These are phyloP conservation scores for Stenichneumon culpator DNA, from an alignment of 2,888 invertebrate genomes.

Conservation along the genomic window DNA sequence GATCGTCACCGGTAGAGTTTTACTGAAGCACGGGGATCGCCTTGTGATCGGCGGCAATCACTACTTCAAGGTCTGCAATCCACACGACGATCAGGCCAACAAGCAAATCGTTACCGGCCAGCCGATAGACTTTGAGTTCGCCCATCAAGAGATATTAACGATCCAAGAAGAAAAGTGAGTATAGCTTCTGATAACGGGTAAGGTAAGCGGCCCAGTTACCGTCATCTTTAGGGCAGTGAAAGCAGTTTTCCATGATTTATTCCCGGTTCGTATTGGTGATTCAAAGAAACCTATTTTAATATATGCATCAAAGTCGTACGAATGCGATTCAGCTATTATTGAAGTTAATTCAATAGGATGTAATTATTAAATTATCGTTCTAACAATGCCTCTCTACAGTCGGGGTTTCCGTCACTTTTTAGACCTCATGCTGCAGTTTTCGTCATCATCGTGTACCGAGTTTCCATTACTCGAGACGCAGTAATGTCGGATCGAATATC, in stretches of 20 bases:
- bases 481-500: no score
- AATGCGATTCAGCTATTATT: no score
- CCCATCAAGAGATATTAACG: constrained; percentile 86
- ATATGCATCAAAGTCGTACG: no score
- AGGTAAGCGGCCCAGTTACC: no score
- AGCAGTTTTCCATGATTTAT: no score
- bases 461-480: no score
- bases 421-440: no score
- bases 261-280: not conserved
- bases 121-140: constrained; percentile 86
- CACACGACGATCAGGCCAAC: constrained; percentile 80
- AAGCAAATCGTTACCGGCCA: constrained; percentile 71
- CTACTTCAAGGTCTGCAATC: constrained; percentile 87
- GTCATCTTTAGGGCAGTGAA: not conserved
- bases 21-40: constrained; percentile 87
- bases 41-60: constrained; percentile 87
- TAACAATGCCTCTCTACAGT: no score
- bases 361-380: no score
- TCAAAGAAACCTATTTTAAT: not conserved
- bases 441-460: no score
- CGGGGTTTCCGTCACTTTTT: no score
- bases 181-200: constrained; percentile 4
- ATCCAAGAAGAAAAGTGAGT: constrained; percentile 86
- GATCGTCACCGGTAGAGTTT: constrained; percentile 83
- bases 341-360: no score